Percentiles rank a stretch among this genome's conserved stretches.
Conservation (phyloP, 2,888 invertebrate genomes). For the Nyleta sp. region DNA sequence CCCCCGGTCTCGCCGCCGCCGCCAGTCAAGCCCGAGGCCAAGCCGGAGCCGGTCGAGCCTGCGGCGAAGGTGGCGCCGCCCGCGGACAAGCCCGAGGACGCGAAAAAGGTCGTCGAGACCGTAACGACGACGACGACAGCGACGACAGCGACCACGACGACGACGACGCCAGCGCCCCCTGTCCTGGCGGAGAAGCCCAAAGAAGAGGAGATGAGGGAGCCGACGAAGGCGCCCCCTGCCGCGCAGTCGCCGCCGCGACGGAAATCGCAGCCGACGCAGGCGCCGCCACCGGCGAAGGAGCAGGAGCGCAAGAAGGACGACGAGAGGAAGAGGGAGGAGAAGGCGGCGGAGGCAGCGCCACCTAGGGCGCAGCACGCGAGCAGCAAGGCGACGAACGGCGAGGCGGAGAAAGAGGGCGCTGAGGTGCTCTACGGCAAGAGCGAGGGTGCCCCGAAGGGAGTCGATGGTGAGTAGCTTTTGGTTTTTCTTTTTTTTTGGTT, state of each 20-base stretch:
- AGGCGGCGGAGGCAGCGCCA: conserved; percentile 66
- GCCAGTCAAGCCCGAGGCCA: conserved; percentile 73
- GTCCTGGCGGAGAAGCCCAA: conserved; percentile 25
- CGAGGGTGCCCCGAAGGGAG: conserved; percentile 72
- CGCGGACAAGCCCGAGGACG: conserved; percentile 11
- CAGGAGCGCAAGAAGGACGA: conserved; percentile 73
- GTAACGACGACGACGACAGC: background rate
- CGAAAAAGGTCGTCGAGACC: conserved; percentile 1
- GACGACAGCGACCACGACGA: background rate
- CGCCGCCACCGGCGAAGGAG: conserved; percentile 66
- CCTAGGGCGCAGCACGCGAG: conserved; percentile 64
- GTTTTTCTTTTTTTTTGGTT: too few relatives aligned
- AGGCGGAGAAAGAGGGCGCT: conserved; percentile 70
- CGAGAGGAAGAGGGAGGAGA: conserved; percentile 70
- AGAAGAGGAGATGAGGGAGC: conserved; percentile 34
- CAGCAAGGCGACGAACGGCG: conserved; percentile 72
- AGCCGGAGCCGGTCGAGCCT: too few relatives aligned
- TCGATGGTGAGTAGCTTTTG: conserved; percentile 74
- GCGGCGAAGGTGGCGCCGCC: conserved; percentile 25
- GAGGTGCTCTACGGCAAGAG: conserved; percentile 68
- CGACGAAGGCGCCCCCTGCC: conserved; percentile 71
- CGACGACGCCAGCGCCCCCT: conserved; percentile 2
- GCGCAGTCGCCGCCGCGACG: conserved; percentile 75
- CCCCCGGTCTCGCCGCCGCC: conserved; percentile 71
- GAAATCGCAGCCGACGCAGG: conserved; percentile 71